These are phyloP conservation scores for Apus apus DNA, from an alignment of 2,113 vertebrate genomes.

Conservation along the genomic window DNA sequence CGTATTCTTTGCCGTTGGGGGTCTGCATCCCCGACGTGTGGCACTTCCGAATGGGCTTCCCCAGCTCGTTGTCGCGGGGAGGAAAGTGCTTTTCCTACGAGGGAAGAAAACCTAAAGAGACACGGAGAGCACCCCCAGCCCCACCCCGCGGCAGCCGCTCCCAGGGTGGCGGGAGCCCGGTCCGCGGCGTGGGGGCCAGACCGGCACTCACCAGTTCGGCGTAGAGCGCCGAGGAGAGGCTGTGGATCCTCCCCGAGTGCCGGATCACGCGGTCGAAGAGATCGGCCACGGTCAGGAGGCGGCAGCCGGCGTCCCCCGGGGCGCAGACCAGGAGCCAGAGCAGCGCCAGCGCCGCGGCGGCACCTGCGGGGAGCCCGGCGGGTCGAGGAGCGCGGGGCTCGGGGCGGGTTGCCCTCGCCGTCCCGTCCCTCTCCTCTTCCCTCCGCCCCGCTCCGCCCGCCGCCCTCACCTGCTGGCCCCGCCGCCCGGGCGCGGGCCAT, in stretches of 20 bases:
- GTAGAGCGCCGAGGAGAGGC: slow-evolving; percentile 72
- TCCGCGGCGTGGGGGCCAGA: background rate
- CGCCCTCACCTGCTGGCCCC: background rate
- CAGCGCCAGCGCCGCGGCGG: slow-evolving; percentile 26
- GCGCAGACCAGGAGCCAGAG: slow-evolving; percentile 53
- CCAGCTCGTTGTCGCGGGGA: slow-evolving; percentile 76
- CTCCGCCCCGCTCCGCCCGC: background rate
- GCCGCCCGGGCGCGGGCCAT: background rate
- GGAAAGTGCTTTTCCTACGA: slow-evolving; percentile 77
- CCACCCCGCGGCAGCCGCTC: background rate
- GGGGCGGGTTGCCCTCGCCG: too few species aligned
- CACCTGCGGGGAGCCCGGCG: slow-evolving; percentile 6
- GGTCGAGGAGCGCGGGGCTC: background rate
- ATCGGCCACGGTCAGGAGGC: slow-evolving; percentile 55
- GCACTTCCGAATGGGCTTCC: slow-evolving; percentile 74
- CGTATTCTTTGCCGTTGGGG: slow-evolving; percentile 76
- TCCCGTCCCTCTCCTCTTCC: background rate
- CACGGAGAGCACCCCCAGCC: too few species aligned
- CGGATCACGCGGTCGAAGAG: slow-evolving; percentile 81
- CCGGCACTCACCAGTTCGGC: slow-evolving; percentile 61
- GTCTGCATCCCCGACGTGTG: slow-evolving; percentile 81
- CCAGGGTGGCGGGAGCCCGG: background rate
- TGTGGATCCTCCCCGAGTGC: slow-evolving; percentile 74
- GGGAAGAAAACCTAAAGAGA: background rate
- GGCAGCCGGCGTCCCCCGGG: slow-evolving; percentile 56